Evolutionary conservation across 1,140 invertebrate genomes (phyloP).

Genomic region (Pomacea maculata): DNA sequence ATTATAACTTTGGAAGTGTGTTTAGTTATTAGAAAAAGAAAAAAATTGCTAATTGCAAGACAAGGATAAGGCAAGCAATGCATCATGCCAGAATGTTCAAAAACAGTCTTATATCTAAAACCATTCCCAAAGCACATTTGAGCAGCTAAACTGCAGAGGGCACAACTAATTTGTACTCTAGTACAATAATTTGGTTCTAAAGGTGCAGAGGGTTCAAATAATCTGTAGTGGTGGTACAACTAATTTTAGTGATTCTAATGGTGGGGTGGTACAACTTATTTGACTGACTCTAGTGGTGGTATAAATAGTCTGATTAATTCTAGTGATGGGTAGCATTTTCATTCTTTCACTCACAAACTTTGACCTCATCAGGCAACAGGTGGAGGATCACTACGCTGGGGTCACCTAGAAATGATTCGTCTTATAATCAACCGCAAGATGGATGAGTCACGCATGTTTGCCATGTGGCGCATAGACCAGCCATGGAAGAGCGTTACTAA

Average conservation of each 20-base stretch:
- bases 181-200: too few species aligned
- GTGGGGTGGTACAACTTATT: neutral
- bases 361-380: constrained; percentile 72
- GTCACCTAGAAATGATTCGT: constrained; percentile 91
- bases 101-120: too few species aligned
- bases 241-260: neutral
- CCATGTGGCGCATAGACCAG: constrained; percentile 92
- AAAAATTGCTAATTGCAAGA: too few species aligned
- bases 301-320: neutral
- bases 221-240: too few species aligned
- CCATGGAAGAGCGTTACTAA: constrained; percentile 96
- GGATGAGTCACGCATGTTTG: constrained; percentile 83
- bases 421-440: constrained; percentile 79
- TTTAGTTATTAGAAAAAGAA: too few species aligned
- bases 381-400: constrained; percentile 81
- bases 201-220: too few species aligned
- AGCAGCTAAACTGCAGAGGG: too few species aligned
- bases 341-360: neutral
- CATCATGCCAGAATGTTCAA: too few species aligned
- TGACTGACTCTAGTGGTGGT: neutral
- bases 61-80: too few species aligned
- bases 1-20: too few species aligned
- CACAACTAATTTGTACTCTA: too few species aligned
- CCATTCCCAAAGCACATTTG: too few species aligned
- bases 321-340: neutral